Percentiles rank a stretch among this genome's conserved stretches.
Conservation (phyloP, 92 coral and sea anemone genomes). For the Bergia puertoricense region DNA sequence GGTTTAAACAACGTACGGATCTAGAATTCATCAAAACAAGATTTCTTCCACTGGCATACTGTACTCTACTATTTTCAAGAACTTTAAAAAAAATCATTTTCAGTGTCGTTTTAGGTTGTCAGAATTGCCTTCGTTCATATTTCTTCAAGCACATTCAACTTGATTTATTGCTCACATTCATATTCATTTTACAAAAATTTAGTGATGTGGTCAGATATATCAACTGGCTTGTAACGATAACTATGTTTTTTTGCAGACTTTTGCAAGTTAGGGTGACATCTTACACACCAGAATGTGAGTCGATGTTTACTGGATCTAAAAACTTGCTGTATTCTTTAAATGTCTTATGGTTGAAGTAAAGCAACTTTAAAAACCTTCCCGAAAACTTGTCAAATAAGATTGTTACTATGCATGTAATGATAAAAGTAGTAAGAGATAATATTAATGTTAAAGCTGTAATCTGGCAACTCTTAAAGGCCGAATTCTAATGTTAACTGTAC, state of each 20-base stretch:
- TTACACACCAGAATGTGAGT: constrained; percentile 60
- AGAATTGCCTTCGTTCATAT: not conserved
- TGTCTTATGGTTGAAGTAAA: constrained; percentile 4
- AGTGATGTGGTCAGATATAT: not conserved
- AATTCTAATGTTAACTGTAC: not conserved
- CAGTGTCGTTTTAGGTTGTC: not conserved
- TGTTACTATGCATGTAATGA: not conserved
- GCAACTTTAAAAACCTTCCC: not conserved
- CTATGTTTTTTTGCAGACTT: constrained; percentile 90
- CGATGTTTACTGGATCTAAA: constrained; percentile 45
- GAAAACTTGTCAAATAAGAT: not conserved
- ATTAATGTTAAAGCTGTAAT: not conserved
- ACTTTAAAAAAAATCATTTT: too few relatives aligned
- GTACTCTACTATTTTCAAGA: too few relatives aligned
- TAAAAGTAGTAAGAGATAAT: not conserved
- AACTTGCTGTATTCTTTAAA: constrained; percentile 58
- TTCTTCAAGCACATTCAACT: not conserved
- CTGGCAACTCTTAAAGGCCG: not conserved
- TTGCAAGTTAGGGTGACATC: constrained; percentile 90
- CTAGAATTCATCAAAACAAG: too few relatives aligned
- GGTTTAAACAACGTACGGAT: too few relatives aligned
- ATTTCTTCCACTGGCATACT: too few relatives aligned
- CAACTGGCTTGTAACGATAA: constrained; percentile 28
- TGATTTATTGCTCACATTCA: not conserved
- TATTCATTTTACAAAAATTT: not conserved